Evolutionary conservation across 2,113 vertebrate genomes (phyloP), one percentile per base, ranked within the genome.

Genomic region (Hyperopisus bebe): DNA sequence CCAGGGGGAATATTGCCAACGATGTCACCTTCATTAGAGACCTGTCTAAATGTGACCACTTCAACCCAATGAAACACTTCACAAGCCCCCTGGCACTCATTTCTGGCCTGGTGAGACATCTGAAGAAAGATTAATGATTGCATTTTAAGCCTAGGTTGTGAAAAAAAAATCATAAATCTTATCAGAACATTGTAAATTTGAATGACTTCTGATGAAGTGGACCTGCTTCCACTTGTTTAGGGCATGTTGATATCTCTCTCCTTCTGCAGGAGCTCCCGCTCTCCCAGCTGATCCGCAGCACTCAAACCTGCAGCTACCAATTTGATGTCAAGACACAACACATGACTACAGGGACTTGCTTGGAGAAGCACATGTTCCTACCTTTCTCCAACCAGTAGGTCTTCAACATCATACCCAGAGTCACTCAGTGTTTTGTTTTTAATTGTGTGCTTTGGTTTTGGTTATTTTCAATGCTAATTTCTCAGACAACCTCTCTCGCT

Each of bases 51-150:
- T 99, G 98, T 53, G 94, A 96, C 11, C 85, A 42, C 53, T 97
- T 97, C 94, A 91, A 48, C 44, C 95, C 97, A 35, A 90, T 90
- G 53, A 94, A 92, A 89, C 95, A 96, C 51, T 89, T 93, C 15
- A 96, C 96, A 90, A 99, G 97, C 90, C 98, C 98, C 0, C 91
- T 99, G 70, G 97, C 98, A 77, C 90, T 99, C 91, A 92, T 98
- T 91, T 95, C 95, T 84, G 97, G 97, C 94, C 91, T 97, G 93
- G 98, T 99, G 92, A 96, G 92, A 86, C 8, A 11, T 89, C 17
- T 39, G 4, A 15, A 82, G 31, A 35, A 39, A 82, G 31, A 13
- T 44, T 82, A 82, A 82, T 82, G 77, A 82, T 13, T 17, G 31
- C 39, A 19, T 44, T 82, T 44, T 21, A 82, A 39, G 15, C 39